Conservation (phyloP, 2,113 vertebrate genomes). For the Periophthalmodon schlosseri region DNA sequence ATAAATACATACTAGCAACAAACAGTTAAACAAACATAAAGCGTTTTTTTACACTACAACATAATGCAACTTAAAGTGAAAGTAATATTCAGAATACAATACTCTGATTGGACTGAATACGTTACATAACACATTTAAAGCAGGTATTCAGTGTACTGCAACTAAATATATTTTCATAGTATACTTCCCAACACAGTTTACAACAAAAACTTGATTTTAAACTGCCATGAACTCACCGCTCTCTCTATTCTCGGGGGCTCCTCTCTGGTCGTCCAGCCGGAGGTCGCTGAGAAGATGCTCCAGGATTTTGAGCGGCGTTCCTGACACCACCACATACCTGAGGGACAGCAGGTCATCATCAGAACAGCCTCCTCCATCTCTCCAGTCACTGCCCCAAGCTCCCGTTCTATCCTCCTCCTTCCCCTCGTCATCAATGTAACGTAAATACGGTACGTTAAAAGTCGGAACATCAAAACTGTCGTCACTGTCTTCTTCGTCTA, state of each 20-base stretch:
- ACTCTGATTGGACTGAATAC: no score
- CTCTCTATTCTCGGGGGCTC: conserved; percentile 85
- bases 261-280: conserved; percentile 89
- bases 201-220: not conserved
- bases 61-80: no score
- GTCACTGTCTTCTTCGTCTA: conserved; percentile 58
- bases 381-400: conserved; percentile 73
- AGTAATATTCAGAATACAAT: no score
- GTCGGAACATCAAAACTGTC: conserved; percentile 64
- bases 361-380: conserved; percentile 79
- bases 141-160: no score
- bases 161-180: no score
- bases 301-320: conserved; percentile 96
- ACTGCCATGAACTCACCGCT: conserved; percentile 81
- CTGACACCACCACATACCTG: conserved; percentile 97
- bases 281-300: conserved; percentile 95
- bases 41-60: no score
- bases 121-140: no score
- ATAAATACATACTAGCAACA: no score
- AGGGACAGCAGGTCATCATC: conserved; percentile 76
- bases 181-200: not conserved
- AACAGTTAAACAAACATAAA: no score
- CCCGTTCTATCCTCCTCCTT: conserved; percentile 42
- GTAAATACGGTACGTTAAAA: conserved; percentile 93
- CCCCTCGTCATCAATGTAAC: conserved; percentile 89